Evolutionary conservation across 2,113 vertebrate genomes (phyloP).

Genomic region (Melospiza georgiana): DNA sequence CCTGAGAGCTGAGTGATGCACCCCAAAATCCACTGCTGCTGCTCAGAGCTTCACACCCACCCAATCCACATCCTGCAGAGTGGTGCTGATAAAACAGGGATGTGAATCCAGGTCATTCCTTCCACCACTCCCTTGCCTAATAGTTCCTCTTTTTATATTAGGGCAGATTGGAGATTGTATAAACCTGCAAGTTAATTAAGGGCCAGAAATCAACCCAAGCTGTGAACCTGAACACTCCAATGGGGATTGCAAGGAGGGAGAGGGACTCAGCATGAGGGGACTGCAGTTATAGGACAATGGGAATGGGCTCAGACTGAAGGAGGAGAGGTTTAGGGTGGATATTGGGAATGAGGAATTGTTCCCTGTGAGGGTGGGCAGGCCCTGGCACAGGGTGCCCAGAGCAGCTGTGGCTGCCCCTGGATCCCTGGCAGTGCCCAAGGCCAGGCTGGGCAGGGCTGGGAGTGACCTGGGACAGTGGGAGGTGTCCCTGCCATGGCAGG

Average conservation of each 20-base stretch:
- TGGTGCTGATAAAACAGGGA: rapidly evolving
- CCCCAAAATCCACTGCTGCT: background rate
- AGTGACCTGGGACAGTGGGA: rapidly evolving
- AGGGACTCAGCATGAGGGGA: background rate
- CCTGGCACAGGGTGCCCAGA: background rate
- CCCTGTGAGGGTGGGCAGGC: rapidly evolving
- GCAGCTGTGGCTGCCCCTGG: background rate
- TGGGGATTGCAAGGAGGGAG: background rate
- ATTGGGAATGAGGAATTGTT: rapidly evolving
- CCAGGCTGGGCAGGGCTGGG: rapidly evolving
- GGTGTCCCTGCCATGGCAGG: background rate
- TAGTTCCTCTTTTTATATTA: background rate
- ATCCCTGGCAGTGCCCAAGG: background rate
- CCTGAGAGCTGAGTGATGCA: background rate
- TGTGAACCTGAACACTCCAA: background rate
- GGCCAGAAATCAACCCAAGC: background rate
- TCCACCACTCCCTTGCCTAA: background rate
- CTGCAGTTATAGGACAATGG: background rate
- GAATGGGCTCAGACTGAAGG: background rate
- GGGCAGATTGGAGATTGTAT: background rate
- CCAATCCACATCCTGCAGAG: background rate
- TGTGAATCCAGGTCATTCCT: background rate
- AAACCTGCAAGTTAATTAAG: background rate
- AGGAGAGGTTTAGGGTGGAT: background rate
- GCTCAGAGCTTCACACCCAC: background rate